Base-by-base conservation (phyloP, 2,888 invertebrate species). In the Baronia brevicornis region DNA sequence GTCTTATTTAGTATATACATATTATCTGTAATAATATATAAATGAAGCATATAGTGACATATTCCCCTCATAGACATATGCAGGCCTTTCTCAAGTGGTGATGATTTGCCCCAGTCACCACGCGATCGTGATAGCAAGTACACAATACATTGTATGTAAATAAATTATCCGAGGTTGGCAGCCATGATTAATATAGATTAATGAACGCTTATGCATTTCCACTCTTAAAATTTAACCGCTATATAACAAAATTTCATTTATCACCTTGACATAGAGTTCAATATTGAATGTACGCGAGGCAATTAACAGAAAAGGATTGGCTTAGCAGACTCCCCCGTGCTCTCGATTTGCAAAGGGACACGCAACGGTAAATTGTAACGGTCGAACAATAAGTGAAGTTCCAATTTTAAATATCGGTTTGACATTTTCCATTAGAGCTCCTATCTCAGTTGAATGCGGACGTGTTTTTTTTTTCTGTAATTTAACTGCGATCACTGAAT, bases 351-450 rank as follows among this genome's bases (percentile, higher is more conserved):
- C 65, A 51, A 77, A 74, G 74, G 78, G 71, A 72, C 69, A 60
- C 57, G 60, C 68, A 78, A 73, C 79, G 61, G 78, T 67, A 57
- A 53, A 58, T 52, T 47, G 56, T 73, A 75, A 72, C 78, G 66
- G 78, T 72, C n/a, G 9, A 11, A 33, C 29, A 26, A 30, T 26
- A 22, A 30, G 7, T 15, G 5, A 22, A 22, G 18, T 22, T 17
- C 29, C 18, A 19, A 27, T 36, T 32, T 31, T 24, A 8, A 24
- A 28, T 24, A 36, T 25, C 9, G 18, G 13, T 14, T 28, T 15
- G 14, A 2, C 23, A 8, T 24, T 18, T 28, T 5, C 6, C 14
- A 17, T 9, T 27, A 8, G n/a, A 15, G 15, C 13, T 15, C 12
- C 6, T 1, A 26, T 13, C 12, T 5, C 12, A 7, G n/a, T 13